Evolutionary conservation across 1,140 invertebrate genomes (phyloP), one percentile per base, ranked within the genome.

Genomic region (Calycopis cecrops): DNA sequence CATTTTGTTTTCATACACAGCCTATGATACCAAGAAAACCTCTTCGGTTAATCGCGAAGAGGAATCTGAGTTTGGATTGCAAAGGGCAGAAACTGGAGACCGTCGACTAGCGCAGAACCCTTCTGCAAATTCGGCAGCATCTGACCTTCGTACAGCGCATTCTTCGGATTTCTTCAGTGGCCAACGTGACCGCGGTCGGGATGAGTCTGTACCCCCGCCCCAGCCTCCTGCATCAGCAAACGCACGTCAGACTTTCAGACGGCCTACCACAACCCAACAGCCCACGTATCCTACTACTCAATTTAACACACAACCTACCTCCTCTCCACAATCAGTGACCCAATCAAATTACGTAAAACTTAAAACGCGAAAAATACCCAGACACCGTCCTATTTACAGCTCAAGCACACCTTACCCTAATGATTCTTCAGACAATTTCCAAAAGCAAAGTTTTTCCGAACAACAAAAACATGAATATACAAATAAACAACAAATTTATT

Each of bases 21-120:
- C 90, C 65, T 91, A 88, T 67, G 91, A 92, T 65, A 91, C 89
- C 37, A 92, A 91, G 74, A 89, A 90, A 48, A 73, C 88, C 16
- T 89, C 89, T 58, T 69, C 85, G 57, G 77, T 74, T 50, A 90
- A 90, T 60, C 91, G 87, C 52, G 94, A 95, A 71, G 91, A 92
- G 18, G 93, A 95, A 78, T 88, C 91, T 10, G 92, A 93, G 37
- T 95, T 94, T 76, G 90, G 92, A 66, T 88, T 95, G 6, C 93
- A 95, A 67, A 88, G 93, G 11, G 93, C 93, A 17, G 94, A 95
- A 77, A 92, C 92, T 55, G 93, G 93, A 33, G 85, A 87, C 52
- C 72, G 75, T 16, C 78, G 83, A 1, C 61, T 77, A 0, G 77
- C 89, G 0, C 85, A 90, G 48, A 82, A 71, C 49, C 75, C 70